Conservation (phyloP, 2,797 vertebrate species). For the Sebastes miniatus region DNA sequence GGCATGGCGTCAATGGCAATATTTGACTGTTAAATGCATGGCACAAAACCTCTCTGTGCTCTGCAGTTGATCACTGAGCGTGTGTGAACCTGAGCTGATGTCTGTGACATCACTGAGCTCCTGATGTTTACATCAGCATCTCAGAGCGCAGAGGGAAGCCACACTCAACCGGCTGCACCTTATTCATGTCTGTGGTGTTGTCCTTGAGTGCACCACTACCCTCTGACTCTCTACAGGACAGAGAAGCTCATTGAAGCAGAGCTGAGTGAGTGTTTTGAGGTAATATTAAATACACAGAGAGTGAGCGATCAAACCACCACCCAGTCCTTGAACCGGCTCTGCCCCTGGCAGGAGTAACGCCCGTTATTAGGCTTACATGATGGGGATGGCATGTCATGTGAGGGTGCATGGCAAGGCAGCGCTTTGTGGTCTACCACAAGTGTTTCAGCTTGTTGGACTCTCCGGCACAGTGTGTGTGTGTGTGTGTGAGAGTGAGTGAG, state of each 20-base stretch:
- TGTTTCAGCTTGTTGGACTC: slow-evolving; percentile 43
- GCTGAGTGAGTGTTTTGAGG: slow-evolving; percentile 32
- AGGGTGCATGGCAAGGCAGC: slow-evolving; percentile 42
- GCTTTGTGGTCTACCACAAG: slow-evolving; percentile 69
- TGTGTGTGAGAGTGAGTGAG: background rate
- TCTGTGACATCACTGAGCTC: slow-evolving; percentile 28
- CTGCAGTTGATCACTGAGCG: slow-evolving; percentile 8
- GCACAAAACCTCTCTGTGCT: slow-evolving; percentile 48
- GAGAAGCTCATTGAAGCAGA: slow-evolving; percentile 48
- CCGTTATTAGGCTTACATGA: slow-evolving; percentile 35
- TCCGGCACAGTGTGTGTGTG: slow-evolving; percentile 22
- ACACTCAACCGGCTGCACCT: slow-evolving; percentile 10
- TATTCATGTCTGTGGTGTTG: slow-evolving; percentile 11
- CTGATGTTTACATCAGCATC: slow-evolving; percentile 37
- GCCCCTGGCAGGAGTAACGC: slow-evolving; percentile 38
- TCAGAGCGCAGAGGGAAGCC: background rate
- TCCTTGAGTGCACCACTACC: slow-evolving; percentile 16
- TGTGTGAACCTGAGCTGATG: slow-evolving; percentile 26
- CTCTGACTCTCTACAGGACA: slow-evolving; percentile 42
- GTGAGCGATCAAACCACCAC: slow-evolving; percentile 27
- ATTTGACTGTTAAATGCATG: slow-evolving; percentile 39
- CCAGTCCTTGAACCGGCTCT: slow-evolving; percentile 14
- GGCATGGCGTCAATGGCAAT: slow-evolving; percentile 44
- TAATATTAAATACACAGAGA: slow-evolving; percentile 37
- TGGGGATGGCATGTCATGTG: slow-evolving; percentile 53